Evolutionary conservation across 1,140 invertebrate genomes (phyloP).

Genomic region (Euwallacea similis): DNA sequence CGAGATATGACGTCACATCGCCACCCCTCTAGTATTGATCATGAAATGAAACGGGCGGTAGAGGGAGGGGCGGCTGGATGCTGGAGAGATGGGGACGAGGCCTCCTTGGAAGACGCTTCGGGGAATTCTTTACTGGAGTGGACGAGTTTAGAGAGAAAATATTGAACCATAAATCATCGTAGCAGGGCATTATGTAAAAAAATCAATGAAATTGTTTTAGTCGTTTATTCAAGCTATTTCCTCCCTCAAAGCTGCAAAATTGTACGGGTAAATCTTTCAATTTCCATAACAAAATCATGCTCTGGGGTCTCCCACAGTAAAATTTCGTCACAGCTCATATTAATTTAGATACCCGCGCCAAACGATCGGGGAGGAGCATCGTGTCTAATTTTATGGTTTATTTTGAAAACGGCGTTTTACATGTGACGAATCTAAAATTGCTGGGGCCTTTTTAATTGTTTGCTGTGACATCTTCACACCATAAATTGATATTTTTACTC

Average conservation of each 20-base stretch:
- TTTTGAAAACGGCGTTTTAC: constrained; percentile 26
- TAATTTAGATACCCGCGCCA: constrained; percentile 26
- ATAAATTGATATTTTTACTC: constrained; percentile 37
- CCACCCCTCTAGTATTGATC: constrained; percentile 51
- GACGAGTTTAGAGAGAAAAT: neutral
- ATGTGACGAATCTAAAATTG: constrained; percentile 31
- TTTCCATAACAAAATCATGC: constrained; percentile 10
- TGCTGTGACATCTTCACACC: constrained; percentile 37
- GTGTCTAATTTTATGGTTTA: constrained; percentile 35
- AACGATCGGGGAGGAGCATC: constrained; percentile 28
- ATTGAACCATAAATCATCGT: no score
- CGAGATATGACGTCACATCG: constrained; percentile 53
- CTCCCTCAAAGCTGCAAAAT: no score
- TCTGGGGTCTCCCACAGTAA: constrained; percentile 23
- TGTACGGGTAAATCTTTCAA: neutral
- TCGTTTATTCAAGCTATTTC: no score
- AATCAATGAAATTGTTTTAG: no score
- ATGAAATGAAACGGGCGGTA: constrained; percentile 47
- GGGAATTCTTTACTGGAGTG: neutral
- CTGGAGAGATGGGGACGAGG: neutral
- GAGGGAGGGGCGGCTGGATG: constrained; percentile 12
- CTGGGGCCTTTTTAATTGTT: constrained; percentile 23
- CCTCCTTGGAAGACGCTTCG: constrained; percentile 20
- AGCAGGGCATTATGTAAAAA: no score
- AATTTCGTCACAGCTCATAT: constrained; percentile 23